These are phyloP conservation scores for Eupeodes latifasciatus DNA, from an alignment of 2,888 invertebrate species.

Conservation along the genomic window DNA sequence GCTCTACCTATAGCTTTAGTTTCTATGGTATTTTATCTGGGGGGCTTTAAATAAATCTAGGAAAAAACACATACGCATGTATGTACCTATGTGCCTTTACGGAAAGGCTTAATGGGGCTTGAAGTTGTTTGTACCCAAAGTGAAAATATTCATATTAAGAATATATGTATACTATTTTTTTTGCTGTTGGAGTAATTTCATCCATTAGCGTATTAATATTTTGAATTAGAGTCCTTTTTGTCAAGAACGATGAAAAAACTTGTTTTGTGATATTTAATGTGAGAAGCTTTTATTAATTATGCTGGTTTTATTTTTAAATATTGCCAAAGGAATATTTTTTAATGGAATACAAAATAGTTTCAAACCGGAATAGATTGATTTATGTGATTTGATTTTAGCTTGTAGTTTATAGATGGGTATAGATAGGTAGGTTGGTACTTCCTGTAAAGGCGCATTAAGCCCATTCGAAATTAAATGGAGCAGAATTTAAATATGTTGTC, in stretches of 20 bases:
- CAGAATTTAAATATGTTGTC: background rate
- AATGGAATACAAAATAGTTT: conserved; percentile 11
- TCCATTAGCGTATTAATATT: conserved; percentile 33
- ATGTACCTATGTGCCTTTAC: background rate
- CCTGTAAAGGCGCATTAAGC: background rate
- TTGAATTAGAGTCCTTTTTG: conserved; percentile 29
- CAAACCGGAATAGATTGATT: background rate
- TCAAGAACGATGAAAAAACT: background rate
- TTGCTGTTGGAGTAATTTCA: background rate
- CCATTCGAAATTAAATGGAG: background rate
- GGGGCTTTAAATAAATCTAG: conserved; percentile 18
- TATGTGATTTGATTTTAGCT: background rate
- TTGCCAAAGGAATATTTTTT: background rate
- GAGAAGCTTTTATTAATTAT: background rate
- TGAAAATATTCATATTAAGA: background rate
- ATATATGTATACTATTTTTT: background rate
- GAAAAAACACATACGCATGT: background rate
- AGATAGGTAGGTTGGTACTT: background rate
- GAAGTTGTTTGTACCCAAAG: background rate
- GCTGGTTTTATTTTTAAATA: background rate
- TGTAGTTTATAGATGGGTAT: background rate
- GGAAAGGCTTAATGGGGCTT: conserved; percentile 36
- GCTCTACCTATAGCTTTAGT: conserved; percentile 14
- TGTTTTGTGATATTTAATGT: background rate
- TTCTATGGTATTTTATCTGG: conserved; percentile 39